phyloP scores from a whole-genome alignment of 1,140 invertebrate genomes.

The Monomorium pharaonis region DNA sequence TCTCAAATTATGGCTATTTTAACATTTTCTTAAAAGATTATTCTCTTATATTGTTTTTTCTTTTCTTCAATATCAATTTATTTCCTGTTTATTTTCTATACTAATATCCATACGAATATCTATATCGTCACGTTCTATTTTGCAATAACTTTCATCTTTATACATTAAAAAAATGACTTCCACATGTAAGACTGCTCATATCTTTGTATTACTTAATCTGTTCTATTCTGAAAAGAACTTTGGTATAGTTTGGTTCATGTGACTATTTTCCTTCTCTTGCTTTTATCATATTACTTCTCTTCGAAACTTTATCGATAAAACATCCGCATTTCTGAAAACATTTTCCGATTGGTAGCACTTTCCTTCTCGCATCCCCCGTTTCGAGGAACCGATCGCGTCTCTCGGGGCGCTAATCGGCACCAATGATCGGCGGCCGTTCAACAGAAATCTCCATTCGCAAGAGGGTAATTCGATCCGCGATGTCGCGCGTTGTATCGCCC shows the following conservation, averaged over 20 bases:
- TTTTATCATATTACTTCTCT: not conserved
- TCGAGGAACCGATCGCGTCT: not conserved
- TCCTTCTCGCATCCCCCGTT: not conserved
- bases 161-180: not conserved
- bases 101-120: not conserved
- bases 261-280: not conserved
- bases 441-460: conserved; percentile 13
- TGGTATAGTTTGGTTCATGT: not conserved
- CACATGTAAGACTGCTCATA: not conserved
- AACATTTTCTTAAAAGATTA: not conserved
- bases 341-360: not conserved
- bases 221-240: not conserved
- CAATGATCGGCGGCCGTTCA: not conserved
- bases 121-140: not conserved
- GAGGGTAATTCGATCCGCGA: not conserved
- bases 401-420: not conserved
- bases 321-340: not conserved
- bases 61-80: not conserved
- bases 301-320: not conserved
- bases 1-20: not conserved
- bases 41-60: not conserved
- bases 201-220: not conserved
- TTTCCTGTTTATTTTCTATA: not conserved
- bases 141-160: not conserved
- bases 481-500: not conserved